A percentile compares a stretch with the other conserved stretches of the same genome.
phyloP scores from a whole-genome alignment of 2,113 vertebrate species.

The Gulo gulo region DNA sequence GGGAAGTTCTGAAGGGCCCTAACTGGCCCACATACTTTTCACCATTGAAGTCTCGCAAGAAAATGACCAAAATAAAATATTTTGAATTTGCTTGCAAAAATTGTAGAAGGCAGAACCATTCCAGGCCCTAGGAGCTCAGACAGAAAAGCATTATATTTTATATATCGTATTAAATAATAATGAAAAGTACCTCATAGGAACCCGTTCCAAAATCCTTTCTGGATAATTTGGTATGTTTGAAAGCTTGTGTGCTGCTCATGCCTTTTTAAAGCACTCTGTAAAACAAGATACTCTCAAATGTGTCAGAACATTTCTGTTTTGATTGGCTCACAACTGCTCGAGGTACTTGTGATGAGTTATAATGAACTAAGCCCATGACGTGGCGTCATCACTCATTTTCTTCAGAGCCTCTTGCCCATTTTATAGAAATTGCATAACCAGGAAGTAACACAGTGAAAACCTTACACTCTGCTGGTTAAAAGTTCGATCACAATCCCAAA shows the following conservation, averaged over 20 bases:
- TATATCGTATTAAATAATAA: slow-evolving; percentile 73
- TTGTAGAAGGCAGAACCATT: neutral
- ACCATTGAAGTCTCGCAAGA: slow-evolving; percentile 43
- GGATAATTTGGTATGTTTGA: slow-evolving; percentile 71
- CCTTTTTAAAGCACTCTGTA: slow-evolving; percentile 56
- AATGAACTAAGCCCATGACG: slow-evolving; percentile 34
- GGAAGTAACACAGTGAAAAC: slow-evolving; percentile 44
- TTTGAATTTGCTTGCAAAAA: slow-evolving; percentile 38
- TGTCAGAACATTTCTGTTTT: slow-evolving; percentile 62
- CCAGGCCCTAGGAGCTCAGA: neutral
- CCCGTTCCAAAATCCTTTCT: slow-evolving; percentile 72
- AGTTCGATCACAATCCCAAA: slow-evolving; percentile 33
- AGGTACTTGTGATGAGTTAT: slow-evolving; percentile 53
- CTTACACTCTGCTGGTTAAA: slow-evolving; percentile 33
- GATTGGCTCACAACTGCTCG: slow-evolving; percentile 61
- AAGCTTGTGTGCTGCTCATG: slow-evolving; percentile 73
- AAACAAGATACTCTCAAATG: slow-evolving; percentile 58
- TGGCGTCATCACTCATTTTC: slow-evolving; percentile 43
- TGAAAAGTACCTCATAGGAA: slow-evolving; percentile 73
- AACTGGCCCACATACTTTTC: neutral
- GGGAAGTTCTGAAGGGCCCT: neutral
- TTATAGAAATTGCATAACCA: slow-evolving; percentile 48
- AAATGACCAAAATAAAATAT: neutral
- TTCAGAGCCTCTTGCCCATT: slow-evolving; percentile 40
- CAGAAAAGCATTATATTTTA: slow-evolving; percentile 46